phyloP scores from a whole-genome alignment of 1,140 invertebrate genomes.

The Drosophila lacertosa region DNA sequence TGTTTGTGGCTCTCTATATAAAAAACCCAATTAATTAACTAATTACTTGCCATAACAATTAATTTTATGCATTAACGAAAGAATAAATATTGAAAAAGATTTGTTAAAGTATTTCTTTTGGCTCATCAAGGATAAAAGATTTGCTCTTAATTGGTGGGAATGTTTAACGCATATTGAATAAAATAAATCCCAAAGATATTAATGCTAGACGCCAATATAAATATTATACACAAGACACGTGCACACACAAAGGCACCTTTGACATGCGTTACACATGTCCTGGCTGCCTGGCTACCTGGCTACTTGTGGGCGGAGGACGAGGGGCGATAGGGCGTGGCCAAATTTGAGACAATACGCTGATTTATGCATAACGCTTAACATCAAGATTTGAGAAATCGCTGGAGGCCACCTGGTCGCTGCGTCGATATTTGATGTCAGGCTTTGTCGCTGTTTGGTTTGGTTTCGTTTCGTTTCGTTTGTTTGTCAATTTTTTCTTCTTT shows the following conservation, averaged over 20 bases:
- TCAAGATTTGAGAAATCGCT: slow-evolving; percentile 13
- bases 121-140: background rate
- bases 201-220: background rate
- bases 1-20: too few relatives aligned
- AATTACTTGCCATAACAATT: too few relatives aligned
- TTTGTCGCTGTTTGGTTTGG: slow-evolving; percentile 35
- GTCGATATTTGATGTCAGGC: slow-evolving; percentile 22
- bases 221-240: background rate
- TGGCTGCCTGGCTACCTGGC: too few relatives aligned
- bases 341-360: slow-evolving; percentile 31
- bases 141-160: background rate
- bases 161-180: background rate
- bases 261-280: slow-evolving; percentile 6
- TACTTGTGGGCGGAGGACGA: background rate
- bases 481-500: background rate
- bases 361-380: slow-evolving; percentile 41
- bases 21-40: too few relatives aligned
- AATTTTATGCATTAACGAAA: too few relatives aligned
- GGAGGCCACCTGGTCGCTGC: slow-evolving; percentile 38
- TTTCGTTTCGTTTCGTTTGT: background rate
- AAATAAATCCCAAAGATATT: background rate
- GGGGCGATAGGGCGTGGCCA: too few relatives aligned
- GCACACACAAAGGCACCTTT: background rate
- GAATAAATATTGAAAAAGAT: too few relatives aligned
- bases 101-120: background rate